Conservation (phyloP, 1,140 invertebrate species). For the Neocloeon triangulifer region DNA sequence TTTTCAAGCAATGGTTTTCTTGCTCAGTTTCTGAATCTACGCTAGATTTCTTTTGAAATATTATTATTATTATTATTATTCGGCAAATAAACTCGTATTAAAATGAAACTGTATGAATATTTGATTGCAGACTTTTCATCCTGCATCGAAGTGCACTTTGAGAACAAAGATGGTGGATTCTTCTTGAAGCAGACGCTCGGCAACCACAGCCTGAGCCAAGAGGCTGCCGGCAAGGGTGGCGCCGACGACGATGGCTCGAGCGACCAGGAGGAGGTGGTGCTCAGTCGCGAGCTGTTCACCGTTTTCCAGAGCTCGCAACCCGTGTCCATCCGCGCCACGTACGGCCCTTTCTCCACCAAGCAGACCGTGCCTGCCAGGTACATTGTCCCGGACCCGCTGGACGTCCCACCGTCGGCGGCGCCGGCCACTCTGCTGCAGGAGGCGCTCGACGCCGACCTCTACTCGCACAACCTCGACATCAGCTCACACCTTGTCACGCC, state of each 20-base stretch:
- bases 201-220: constrained; percentile 1
- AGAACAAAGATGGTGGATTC: constrained; percentile 73
- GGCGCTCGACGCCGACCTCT: constrained; percentile 27
- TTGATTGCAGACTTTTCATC: constrained; percentile 2
- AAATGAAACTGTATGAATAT: too few species aligned
- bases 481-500: constrained; percentile 71
- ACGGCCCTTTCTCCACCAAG: constrained; percentile 80
- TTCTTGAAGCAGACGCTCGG: constrained; percentile 45
- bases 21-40: too few species aligned
- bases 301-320: constrained; percentile 69
- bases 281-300: constrained; percentile 62
- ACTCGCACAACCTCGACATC: constrained; percentile 57
- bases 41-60: too few species aligned
- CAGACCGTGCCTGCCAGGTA: constrained; percentile 80
- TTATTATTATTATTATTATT: too few species aligned
- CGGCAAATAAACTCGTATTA: too few species aligned
- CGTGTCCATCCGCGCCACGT: constrained; percentile 65
- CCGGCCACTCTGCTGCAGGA: constrained; percentile 14
- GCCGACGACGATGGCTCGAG: constrained; percentile 5
- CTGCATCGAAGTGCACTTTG: constrained; percentile 52
- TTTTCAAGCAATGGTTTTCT: too few species aligned
- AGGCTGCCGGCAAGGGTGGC: constrained; percentile 4
- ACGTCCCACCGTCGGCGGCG: constrained; percentile 13
- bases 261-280: constrained; percentile 15
- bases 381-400: constrained; percentile 55